phyloP scores from a whole-genome alignment of 2,888 invertebrate genomes.

The Galerucella calmariensis region DNA sequence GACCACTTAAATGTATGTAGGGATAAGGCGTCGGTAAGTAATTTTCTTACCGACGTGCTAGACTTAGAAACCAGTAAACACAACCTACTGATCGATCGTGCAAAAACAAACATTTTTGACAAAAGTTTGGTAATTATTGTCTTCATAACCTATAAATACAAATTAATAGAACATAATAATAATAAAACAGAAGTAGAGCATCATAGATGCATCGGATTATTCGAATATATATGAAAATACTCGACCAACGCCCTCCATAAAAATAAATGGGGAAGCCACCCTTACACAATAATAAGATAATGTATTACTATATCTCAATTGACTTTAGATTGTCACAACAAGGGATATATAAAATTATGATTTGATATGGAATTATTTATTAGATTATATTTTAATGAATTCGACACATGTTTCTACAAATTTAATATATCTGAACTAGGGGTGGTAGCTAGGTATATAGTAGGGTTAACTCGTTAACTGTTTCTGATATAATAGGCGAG shows the following conservation, averaged over 20 bases:
- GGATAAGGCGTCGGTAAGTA: too few relatives aligned
- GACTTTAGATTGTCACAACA: slow-evolving; percentile 41
- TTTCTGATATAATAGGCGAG: not conserved
- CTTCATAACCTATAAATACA: too few relatives aligned
- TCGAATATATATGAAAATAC: slow-evolving; percentile 12
- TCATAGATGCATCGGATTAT: not conserved
- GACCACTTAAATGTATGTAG: too few relatives aligned
- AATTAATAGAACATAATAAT: not conserved
- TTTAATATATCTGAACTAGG: slow-evolving; percentile 20
- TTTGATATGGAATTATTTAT: slow-evolving; percentile 38
- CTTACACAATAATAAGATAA: slow-evolving; percentile 36
- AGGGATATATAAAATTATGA: slow-evolving; percentile 32
- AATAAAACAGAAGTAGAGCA: not conserved
- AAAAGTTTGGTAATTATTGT: too few relatives aligned
- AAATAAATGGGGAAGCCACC: slow-evolving; percentile 33
- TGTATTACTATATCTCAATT: slow-evolving; percentile 35
- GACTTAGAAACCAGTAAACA: too few relatives aligned
- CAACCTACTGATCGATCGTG: too few relatives aligned
- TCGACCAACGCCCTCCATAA: slow-evolving; percentile 16
- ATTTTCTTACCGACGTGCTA: too few relatives aligned
- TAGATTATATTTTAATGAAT: slow-evolving; percentile 44
- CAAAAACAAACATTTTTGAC: too few relatives aligned
- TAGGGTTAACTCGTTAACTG: not conserved
- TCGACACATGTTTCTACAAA: slow-evolving; percentile 42
- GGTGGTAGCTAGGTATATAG: not conserved